Percentiles rank a stretch among this genome's conserved stretches.
These are phyloP conservation scores for Passer domesticus DNA, from an alignment of 2,113 vertebrate species.

Conservation along the genomic window DNA sequence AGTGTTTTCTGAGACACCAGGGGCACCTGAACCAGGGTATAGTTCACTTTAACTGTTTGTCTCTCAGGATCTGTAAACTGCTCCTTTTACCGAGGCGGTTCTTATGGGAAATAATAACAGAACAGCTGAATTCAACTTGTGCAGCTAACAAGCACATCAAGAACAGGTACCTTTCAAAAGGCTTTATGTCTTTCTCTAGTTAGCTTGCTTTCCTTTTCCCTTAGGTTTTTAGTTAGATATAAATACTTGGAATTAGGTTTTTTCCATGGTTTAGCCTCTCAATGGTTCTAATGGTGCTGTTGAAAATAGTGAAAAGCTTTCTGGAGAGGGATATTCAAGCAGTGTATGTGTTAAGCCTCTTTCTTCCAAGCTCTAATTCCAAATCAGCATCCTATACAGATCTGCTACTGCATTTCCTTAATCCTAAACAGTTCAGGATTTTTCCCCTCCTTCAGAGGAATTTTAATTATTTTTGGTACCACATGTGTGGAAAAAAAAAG, in stretches of 20 bases:
- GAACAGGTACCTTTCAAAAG: not conserved
- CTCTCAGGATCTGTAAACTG: not conserved
- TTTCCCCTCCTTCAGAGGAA: not conserved
- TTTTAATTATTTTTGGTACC: constrained; percentile 12
- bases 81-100: not conserved
- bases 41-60: not conserved
- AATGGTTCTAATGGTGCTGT: not conserved
- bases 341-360: not conserved
- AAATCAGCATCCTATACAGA: constrained; percentile 3
- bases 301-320: not conserved
- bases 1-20: not conserved
- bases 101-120: not conserved
- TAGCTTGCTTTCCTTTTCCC: not conserved
- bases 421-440: constrained; percentile 9
- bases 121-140: not conserved
- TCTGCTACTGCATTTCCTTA: constrained; percentile 20
- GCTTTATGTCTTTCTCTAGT: not conserved
- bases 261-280: not conserved
- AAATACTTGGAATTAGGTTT: not conserved
- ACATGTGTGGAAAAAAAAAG: not conserved
- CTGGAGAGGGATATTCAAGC: not conserved
- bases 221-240: not conserved
- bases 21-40: no score
- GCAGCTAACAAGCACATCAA: accelerated
- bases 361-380: constrained; percentile 21